Evolutionary conservation across 2,888 invertebrate genomes (phyloP), one percentile per base, ranked within the genome.

Genomic region (Hybos culiciformis): DNA sequence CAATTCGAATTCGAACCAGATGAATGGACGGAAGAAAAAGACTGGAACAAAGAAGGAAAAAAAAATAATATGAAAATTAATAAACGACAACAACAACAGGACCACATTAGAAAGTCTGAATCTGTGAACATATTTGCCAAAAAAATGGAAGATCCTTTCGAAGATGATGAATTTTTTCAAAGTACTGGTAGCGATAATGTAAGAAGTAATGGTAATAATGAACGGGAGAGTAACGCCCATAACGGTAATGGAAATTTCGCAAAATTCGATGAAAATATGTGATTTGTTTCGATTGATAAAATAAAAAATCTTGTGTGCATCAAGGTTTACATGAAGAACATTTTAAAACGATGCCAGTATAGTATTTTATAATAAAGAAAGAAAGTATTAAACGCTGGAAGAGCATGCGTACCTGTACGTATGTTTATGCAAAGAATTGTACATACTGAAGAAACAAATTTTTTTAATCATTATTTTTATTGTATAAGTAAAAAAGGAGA

Each of bases 41-140:
- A 60, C 45, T 59, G 62, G 57, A 56, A 52, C 34, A 44, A 50
- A 4, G 53, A 56, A 19, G 48, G 51, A 37, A 46, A 44, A 36
- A 53, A 39, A 15, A 43, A 32, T 33, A 38, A 21, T 32, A 44
- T 3, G 41, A 12, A 9, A 12, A 19, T 12, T 12, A 6, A 29
- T 29, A 12, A 29, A n/a, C 29, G n/a, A 29, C n/a, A 29, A n/a
- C 29, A 14, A 40, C 62, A 66, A 4, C 78, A 79, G 48, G 71
- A 74, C 43, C 75, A 81, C 56, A 77, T 87, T 38, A 83, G 83
- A 56, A 90, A 90, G 63, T 88, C 88, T 0, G 88, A 88, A 59
- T 88, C 88, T 4, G 81, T 88, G 8, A 88, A 90, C 63, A 91
- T 91, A 54, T 91, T 91, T 67, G 80, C 81, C 5, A 74, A 84